phyloP scores from a whole-genome alignment of 2,797 vertebrate genomes.

The Columba guinea region DNA sequence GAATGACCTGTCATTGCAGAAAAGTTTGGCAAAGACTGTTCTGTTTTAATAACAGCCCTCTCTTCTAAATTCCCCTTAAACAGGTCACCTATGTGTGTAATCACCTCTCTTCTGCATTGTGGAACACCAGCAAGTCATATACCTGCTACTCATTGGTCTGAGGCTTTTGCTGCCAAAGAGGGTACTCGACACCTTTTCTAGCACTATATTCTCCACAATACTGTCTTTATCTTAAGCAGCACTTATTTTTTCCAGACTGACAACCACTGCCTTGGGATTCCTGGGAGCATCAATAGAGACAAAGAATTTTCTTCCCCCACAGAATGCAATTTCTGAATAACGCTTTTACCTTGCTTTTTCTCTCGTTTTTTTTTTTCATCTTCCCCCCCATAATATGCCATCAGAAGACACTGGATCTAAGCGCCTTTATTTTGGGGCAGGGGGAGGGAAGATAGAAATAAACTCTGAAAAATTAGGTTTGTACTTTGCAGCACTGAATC shows the following conservation, averaged over 20 bases:
- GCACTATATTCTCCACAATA: not conserved
- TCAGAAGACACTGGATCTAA: not conserved
- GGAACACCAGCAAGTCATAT: too few species aligned
- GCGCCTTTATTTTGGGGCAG: fast-evolving
- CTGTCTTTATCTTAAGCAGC: not conserved
- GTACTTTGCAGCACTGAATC: not conserved
- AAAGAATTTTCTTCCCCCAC: not conserved
- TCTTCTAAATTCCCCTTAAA: not conserved
- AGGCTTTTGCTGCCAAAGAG: not conserved
- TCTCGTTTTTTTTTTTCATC: too few species aligned
- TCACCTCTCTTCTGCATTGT: not conserved
- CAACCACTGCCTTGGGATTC: not conserved
- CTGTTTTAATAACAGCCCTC: not conserved
- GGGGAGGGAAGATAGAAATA: not conserved
- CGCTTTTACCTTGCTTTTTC: fast-evolving
- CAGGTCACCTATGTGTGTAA: not conserved
- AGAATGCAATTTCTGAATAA: not conserved
- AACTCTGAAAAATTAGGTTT: not conserved
- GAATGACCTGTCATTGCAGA: not conserved
- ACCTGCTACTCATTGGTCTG: not conserved
- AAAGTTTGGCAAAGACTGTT: not conserved
- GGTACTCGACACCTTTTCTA: not conserved
- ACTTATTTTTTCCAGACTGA: not conserved
- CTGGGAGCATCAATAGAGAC: not conserved
- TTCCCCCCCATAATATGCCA: not conserved